Conservation (phyloP, 2,113 vertebrate species). For the Clarias magur region DNA sequence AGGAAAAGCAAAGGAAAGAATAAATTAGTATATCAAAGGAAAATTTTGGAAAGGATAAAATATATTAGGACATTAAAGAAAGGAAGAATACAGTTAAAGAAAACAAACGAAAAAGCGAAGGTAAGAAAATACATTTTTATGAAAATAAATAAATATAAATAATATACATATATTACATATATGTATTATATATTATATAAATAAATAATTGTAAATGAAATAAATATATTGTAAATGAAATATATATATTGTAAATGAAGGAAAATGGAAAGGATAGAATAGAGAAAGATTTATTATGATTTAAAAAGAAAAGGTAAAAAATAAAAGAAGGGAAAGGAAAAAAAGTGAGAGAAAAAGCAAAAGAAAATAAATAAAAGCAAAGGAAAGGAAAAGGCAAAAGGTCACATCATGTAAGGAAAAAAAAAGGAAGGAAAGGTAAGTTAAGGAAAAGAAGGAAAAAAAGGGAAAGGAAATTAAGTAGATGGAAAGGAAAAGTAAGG, state of each 20-base stretch:
- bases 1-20: neutral
- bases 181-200: no score
- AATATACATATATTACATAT: no score
- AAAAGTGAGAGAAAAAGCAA: neutral
- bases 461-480: neutral
- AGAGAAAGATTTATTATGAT: neutral
- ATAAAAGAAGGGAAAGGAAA: neutral
- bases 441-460: no score
- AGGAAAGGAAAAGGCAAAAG: neutral
- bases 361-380: neutral
- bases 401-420: no score
- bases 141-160: no score
- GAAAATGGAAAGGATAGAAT: neutral
- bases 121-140: no score
- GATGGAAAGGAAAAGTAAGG: no score
- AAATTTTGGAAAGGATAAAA: neutral
- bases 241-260: neutral
- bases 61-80: neutral
- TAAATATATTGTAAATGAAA: neutral
- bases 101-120: no score
- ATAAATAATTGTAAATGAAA: no score
- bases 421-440: neutral
- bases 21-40: neutral
- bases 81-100: neutral
- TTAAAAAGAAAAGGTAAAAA: no score